A percentile compares a stretch with the other conserved stretches of the same genome.
Evolutionary conservation across 2,797 vertebrate species (phyloP).

Genomic region (Triplophysa bombifrons): DNA sequence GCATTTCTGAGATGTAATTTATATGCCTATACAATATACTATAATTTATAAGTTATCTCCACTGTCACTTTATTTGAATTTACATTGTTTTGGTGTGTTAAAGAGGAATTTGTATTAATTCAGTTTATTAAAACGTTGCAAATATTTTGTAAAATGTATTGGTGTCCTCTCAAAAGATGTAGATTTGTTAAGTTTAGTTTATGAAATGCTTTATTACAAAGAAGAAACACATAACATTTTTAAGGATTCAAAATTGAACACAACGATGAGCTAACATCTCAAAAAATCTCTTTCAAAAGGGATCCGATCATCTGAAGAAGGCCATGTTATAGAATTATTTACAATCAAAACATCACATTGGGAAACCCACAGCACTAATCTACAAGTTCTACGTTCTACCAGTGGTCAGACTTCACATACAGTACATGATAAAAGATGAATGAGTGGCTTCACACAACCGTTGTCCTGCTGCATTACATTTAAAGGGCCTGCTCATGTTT

Average conservation of each 20-base stretch:
- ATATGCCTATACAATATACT: background rate
- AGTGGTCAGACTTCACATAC: slow-evolving; percentile 82
- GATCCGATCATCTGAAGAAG: slow-evolving; percentile 63
- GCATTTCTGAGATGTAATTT: background rate
- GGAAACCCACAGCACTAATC: slow-evolving; percentile 75
- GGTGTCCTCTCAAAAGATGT: slow-evolving; percentile 54
- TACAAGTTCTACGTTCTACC: slow-evolving; percentile 80
- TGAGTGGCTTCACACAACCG: slow-evolving; percentile 68
- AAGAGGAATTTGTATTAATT: slow-evolving; percentile 3
- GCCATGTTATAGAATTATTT: slow-evolving; percentile 77
- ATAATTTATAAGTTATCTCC: background rate
- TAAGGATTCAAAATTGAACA: slow-evolving; percentile 73
- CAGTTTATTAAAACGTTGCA: background rate
- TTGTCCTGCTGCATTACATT: slow-evolving; percentile 69
- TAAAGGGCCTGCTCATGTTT: slow-evolving; percentile 24
- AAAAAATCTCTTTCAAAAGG: slow-evolving; percentile 76
- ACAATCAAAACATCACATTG: slow-evolving; percentile 79
- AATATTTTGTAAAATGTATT: background rate
- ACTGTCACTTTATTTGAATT: background rate
- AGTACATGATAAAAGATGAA: slow-evolving; percentile 66
- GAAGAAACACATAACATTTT: slow-evolving; percentile 85
- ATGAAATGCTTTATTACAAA: slow-evolving; percentile 86
- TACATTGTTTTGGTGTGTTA: slow-evolving; percentile 16
- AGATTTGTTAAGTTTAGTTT: slow-evolving; percentile 56
- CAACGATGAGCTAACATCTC: slow-evolving; percentile 72